Conservation (phyloP, 2,113 vertebrate genomes). For the Gymnocephalus cernua region DNA sequence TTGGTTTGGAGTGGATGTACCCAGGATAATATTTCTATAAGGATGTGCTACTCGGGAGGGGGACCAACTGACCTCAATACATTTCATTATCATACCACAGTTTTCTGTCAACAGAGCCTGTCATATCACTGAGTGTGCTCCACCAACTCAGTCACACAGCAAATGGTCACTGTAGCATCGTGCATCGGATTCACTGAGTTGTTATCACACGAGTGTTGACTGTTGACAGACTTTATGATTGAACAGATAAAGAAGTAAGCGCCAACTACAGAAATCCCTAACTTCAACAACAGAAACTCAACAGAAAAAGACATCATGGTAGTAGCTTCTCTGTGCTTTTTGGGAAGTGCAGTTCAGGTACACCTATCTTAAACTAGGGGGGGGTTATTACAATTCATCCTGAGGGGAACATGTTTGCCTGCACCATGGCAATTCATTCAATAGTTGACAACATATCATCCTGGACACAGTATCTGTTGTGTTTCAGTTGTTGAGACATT, state of each 20-base stretch:
- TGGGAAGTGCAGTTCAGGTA: background rate
- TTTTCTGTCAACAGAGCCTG: constrained; percentile 59
- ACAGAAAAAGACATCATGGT: background rate
- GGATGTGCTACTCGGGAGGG: constrained; percentile 43
- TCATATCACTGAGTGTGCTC: constrained; percentile 32
- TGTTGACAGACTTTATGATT: constrained; percentile 17
- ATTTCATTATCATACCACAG: constrained; percentile 78
- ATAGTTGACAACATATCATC: background rate
- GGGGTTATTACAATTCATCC: background rate
- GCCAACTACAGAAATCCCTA: constrained; percentile 18
- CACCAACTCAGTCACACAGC: constrained; percentile 52
- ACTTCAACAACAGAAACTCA: constrained; percentile 10
- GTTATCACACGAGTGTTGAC: constrained; percentile 3
- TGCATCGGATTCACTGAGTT: constrained; percentile 43
- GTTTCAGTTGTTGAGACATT: background rate
- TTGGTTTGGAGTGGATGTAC: constrained; percentile 8
- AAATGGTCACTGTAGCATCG: constrained; percentile 42
- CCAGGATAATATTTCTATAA: constrained; percentile 57
- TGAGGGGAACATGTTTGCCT: background rate
- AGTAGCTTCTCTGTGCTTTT: background rate
- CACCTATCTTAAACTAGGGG: background rate
- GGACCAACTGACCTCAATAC: constrained; percentile 80
- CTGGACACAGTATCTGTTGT: background rate
- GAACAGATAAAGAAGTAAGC: constrained; percentile 19
- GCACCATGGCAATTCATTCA: background rate